phyloP scores from a whole-genome alignment of 2,113 vertebrate genomes.

The Dipodomys ordii region DNA sequence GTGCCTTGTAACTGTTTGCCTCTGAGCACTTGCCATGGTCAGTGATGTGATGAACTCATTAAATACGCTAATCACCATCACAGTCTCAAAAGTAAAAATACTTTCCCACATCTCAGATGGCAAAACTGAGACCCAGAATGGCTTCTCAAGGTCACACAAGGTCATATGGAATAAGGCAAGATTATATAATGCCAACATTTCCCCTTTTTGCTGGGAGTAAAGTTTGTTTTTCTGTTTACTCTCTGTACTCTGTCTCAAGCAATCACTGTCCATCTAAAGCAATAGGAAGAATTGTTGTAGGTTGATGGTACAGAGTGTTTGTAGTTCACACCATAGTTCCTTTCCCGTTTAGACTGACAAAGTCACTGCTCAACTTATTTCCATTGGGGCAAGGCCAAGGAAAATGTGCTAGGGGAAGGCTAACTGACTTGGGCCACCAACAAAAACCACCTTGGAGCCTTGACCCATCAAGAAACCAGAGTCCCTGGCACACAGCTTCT shows the following conservation, averaged over 20 bases:
- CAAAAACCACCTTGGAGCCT: not conserved
- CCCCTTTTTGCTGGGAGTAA: not conserved
- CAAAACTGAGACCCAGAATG: not conserved
- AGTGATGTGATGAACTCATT: not conserved
- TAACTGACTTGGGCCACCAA: fast-evolving
- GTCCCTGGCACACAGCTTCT: not conserved
- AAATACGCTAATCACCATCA: not conserved
- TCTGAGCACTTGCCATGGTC: not conserved
- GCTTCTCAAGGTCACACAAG: not conserved
- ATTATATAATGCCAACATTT: too few relatives aligned
- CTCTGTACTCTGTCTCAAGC: not conserved
- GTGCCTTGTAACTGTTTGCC: not conserved
- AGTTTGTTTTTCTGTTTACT: not conserved
- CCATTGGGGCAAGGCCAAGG: not conserved
- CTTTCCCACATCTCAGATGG: not conserved
- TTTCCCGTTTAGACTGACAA: not conserved
- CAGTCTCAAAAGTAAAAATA: not conserved
- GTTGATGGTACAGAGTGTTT: not conserved
- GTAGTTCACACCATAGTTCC: not conserved
- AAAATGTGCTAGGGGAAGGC: not conserved
- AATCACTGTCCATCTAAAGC: too few relatives aligned
- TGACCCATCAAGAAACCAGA: not conserved
- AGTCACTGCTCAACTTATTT: not conserved
- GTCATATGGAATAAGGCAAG: not conserved
- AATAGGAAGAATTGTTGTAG: not conserved